Percentiles rank a stretch among this genome's conserved stretches.
Evolutionary conservation across 2,113 vertebrate genomes (phyloP).

Genomic region (Myotis yumanensis): DNA sequence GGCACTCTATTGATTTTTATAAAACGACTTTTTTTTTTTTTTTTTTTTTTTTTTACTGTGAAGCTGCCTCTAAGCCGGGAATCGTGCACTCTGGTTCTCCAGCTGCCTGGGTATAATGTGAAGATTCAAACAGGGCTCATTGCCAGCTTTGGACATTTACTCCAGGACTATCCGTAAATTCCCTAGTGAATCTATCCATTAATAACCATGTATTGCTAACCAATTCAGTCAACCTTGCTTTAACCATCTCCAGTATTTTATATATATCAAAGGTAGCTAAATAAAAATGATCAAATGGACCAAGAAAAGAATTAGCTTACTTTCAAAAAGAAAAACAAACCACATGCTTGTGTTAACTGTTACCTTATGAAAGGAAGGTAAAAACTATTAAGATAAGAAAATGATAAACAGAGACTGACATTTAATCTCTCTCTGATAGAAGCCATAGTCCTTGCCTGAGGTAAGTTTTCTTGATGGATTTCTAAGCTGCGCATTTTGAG

Average conservation of each 20-base stretch:
- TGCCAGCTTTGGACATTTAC: constrained; percentile 63
- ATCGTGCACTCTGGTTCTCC: constrained; percentile 67
- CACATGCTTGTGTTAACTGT: constrained; percentile 70
- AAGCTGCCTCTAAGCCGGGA: constrained; percentile 74
- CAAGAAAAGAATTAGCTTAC: constrained; percentile 74
- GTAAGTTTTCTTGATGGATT: constrained; percentile 47
- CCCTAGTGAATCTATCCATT: constrained; percentile 69
- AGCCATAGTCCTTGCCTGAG: constrained; percentile 1
- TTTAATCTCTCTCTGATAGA: constrained; percentile 9
- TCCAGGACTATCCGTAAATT: constrained; percentile 72
- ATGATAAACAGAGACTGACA: not conserved
- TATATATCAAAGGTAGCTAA: constrained; percentile 68
- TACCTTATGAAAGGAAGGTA: constrained; percentile 53
- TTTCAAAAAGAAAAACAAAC: constrained; percentile 77
- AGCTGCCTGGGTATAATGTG: constrained; percentile 61
- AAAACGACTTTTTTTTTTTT: constrained; percentile 74
- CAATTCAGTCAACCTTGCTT: constrained; percentile 71
- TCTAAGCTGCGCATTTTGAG: not conserved
- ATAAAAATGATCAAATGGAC: constrained; percentile 74
- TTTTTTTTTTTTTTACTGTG: constrained; percentile 57
- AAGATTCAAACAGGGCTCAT: constrained; percentile 72
- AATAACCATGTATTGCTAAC: constrained; percentile 68
- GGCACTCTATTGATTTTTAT: constrained; percentile 83
- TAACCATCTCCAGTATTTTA: constrained; percentile 68
- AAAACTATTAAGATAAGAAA: constrained; percentile 27